phyloP scores from a whole-genome alignment of 2,113 vertebrate species.

The Podiceps cristatus region DNA sequence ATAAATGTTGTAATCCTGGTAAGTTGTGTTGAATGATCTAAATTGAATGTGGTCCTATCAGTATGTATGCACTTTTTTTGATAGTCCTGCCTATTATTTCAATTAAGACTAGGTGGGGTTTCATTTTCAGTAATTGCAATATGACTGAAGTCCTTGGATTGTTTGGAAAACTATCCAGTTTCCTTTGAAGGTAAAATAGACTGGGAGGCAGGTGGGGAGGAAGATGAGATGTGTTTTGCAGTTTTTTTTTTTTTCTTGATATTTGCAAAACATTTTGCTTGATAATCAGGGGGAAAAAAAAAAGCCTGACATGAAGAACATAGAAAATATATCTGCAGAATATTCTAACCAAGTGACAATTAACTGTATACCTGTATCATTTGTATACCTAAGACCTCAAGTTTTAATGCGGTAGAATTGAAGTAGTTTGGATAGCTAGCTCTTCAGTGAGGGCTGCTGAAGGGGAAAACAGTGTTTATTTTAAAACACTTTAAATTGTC shows the following conservation, averaged over 20 bases:
- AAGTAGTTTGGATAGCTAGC: background rate
- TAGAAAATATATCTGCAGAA: background rate
- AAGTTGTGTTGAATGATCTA: background rate
- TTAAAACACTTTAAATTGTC: background rate
- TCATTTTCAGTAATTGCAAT: background rate
- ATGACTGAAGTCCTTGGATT: background rate
- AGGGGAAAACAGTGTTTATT: background rate
- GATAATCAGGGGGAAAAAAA: background rate
- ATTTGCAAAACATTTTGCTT: background rate
- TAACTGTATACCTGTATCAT: background rate
- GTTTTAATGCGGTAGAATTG: background rate
- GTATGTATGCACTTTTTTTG: background rate
- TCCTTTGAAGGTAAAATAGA: background rate
- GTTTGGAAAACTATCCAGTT: background rate
- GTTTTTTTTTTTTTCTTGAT: too few relatives aligned
- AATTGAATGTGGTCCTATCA: background rate
- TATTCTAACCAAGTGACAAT: background rate
- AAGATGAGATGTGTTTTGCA: background rate
- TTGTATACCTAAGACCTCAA: background rate
- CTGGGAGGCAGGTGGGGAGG: accelerated
- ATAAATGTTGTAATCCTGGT: background rate
- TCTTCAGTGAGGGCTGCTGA: background rate
- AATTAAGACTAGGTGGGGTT: background rate
- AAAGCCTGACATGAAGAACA: background rate
- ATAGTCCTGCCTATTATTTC: background rate